Conservation (phyloP, 1,140 invertebrate genomes). For the Zaprionus inermis region DNA sequence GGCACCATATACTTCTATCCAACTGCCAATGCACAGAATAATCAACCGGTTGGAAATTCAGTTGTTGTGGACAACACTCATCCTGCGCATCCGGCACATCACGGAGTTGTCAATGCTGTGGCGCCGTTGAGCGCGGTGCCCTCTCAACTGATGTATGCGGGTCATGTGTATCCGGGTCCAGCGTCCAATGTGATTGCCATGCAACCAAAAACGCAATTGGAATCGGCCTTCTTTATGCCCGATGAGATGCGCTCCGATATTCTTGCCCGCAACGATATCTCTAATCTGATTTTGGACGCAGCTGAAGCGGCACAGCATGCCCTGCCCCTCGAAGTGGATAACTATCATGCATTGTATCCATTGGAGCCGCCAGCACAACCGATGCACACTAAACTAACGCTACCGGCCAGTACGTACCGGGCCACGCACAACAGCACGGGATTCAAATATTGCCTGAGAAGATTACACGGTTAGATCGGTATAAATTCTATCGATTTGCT, state of each 20-base stretch:
- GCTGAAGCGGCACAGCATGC: conserved; percentile 86
- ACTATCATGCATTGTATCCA: conserved; percentile 94
- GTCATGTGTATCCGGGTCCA: conserved; percentile 83
- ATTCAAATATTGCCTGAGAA: conserved; percentile 92
- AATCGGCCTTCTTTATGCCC: conserved; percentile 89
- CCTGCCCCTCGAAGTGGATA: conserved; percentile 93
- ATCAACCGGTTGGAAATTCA: conserved; percentile 73
- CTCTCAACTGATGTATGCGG: conserved; percentile 67
- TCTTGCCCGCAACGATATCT: conserved; percentile 89
- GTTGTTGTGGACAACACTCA: conserved; percentile 68
- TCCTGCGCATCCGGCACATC: conserved; percentile 61
- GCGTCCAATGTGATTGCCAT: conserved; percentile 84
- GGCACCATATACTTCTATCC: conserved; percentile 97
- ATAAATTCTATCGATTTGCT: too few species aligned
- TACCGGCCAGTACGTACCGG: conserved; percentile 95
- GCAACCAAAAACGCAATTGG: conserved; percentile 85
- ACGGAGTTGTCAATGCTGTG: conserved; percentile 58
- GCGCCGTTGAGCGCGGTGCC: conserved; percentile 59
- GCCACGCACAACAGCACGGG: conserved; percentile 95
- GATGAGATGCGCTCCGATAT: conserved; percentile 91
- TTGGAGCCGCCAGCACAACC: conserved; percentile 91
- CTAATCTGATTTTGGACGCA: conserved; percentile 88
- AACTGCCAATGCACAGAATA: conserved; percentile 84
- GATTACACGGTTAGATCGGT: conserved; percentile 89
- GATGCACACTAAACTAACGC: conserved; percentile 87